Conservation (phyloP, 1,140 invertebrate species). For the Pomacea maculata region DNA sequence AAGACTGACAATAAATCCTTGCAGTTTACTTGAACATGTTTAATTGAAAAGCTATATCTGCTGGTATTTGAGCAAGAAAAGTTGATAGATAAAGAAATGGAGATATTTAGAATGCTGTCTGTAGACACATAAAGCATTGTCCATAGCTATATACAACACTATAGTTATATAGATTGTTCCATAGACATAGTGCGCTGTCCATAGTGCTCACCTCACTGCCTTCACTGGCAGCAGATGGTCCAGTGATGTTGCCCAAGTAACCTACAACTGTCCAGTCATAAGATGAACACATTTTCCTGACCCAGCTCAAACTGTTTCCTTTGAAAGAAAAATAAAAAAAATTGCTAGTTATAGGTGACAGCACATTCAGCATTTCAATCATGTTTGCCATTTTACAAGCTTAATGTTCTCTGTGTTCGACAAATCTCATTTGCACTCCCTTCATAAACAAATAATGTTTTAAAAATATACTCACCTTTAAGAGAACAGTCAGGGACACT, state of each 20-base stretch:
- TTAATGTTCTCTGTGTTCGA: not conserved
- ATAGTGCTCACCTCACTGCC: not conserved
- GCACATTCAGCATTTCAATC: not conserved
- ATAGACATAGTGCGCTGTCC: not conserved
- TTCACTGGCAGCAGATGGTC: not conserved
- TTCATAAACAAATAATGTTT: not conserved
- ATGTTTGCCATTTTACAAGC: not conserved
- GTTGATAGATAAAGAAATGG: not conserved
- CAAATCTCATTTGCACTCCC: not conserved
- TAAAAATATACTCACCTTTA: not conserved
- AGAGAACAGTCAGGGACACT: no score
- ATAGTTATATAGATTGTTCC: not conserved
- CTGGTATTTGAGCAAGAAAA: not conserved
- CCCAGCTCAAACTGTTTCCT: constrained; percentile 3
- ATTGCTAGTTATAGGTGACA: not conserved
- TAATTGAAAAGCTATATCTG: not conserved
- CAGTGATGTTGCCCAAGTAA: not conserved
- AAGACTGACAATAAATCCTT: not conserved
- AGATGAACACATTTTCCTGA: not conserved
- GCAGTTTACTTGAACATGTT: not conserved
- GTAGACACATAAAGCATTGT: no score
- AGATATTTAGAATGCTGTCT: no score
- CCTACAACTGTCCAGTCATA: constrained; percentile 14
- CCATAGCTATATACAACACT: not conserved
- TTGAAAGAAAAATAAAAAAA: not conserved